A percentile compares a stretch with the other conserved stretches of the same genome.
phyloP scores from a whole-genome alignment of 2,888 invertebrate genomes.

The Fissipunctia ypsillon region DNA sequence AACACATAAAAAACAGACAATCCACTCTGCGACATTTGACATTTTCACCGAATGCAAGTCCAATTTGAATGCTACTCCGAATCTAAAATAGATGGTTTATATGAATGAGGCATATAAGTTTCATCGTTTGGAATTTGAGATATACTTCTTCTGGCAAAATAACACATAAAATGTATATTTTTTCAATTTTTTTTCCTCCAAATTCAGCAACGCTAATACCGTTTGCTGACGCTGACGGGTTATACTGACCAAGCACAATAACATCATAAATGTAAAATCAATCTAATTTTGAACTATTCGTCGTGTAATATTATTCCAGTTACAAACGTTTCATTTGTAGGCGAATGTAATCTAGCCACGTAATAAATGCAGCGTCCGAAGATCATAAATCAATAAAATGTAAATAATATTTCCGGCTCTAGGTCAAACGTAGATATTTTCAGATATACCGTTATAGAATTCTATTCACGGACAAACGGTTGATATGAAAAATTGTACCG shows the following conservation, averaged over 20 bases:
- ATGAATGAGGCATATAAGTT: no score
- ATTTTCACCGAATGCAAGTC: conserved; percentile 12
- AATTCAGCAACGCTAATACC: neutral
- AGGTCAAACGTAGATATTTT: conserved; percentile 60
- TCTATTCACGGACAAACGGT: conserved; percentile 49
- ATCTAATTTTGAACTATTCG: conserved; percentile 23
- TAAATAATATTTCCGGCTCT: conserved; percentile 59
- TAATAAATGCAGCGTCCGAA: conserved; percentile 41
- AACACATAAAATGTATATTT: no score
- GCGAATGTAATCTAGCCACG: conserved; percentile 18
- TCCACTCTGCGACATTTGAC: neutral
- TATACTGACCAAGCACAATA: conserved; percentile 2
- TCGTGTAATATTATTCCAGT: conserved; percentile 9
- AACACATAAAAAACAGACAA: conserved; percentile 10
- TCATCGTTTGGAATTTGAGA: neutral
- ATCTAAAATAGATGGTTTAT: neutral
- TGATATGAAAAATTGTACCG: conserved; percentile 40
- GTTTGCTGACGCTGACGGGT: neutral
- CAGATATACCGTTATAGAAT: conserved; percentile 51
- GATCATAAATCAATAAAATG: conserved; percentile 61
- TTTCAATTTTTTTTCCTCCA: no score
- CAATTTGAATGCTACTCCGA: neutral
- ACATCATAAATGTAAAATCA: neutral
- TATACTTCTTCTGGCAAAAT: no score
- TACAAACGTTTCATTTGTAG: conserved; percentile 22